These are phyloP conservation scores for Anneissia japonica DNA, from an alignment of 35 echinoderm and acorn worm species.

Conservation along the genomic window DNA sequence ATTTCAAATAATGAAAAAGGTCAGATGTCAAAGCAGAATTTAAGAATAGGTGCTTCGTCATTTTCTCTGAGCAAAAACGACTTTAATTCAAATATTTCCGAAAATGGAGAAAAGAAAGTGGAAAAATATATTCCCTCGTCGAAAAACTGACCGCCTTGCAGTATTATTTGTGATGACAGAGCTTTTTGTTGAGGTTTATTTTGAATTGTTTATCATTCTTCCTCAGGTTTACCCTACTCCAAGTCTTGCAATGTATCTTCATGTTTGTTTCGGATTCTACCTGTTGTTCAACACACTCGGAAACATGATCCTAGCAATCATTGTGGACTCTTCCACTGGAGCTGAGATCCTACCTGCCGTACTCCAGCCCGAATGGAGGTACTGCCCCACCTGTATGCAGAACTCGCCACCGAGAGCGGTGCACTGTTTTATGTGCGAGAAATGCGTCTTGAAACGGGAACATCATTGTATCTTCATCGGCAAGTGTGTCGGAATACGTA, in stretches of 20 bases:
- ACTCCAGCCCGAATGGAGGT: slow-evolving; percentile 67
- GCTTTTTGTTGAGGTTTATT: slow-evolving; percentile 40
- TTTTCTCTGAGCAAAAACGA: neutral
- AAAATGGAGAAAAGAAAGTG: slow-evolving; percentile 9
- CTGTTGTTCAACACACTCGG: slow-evolving; percentile 64
- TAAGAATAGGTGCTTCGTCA: neutral
- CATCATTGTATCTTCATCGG: slow-evolving; percentile 91
- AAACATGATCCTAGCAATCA: slow-evolving; percentile 72
- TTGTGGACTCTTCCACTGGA: slow-evolving; percentile 58
- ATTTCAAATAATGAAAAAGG: neutral
- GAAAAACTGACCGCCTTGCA: slow-evolving; percentile 33
- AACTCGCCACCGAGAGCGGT: slow-evolving; percentile 79
- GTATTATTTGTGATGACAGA: slow-evolving; percentile 39
- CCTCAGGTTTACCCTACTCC: slow-evolving; percentile 42
- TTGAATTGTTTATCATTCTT: slow-evolving; percentile 72
- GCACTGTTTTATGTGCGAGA: slow-evolving; percentile 66
- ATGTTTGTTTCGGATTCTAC: slow-evolving; percentile 58
- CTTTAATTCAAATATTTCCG: neutral
- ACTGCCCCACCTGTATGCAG: slow-evolving; percentile 60
- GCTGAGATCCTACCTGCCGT: slow-evolving; percentile 61
- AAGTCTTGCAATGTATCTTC: slow-evolving; percentile 30
- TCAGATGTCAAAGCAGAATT: neutral
- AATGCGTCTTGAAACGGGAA: slow-evolving; percentile 75
- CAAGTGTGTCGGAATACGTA: slow-evolving; percentile 77
- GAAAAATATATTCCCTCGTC: slow-evolving; percentile 43